Percentiles rank a stretch among this genome's conserved stretches.
phyloP scores from a whole-genome alignment of 2,888 invertebrate species.

The Pristionchus maxplancki region DNA sequence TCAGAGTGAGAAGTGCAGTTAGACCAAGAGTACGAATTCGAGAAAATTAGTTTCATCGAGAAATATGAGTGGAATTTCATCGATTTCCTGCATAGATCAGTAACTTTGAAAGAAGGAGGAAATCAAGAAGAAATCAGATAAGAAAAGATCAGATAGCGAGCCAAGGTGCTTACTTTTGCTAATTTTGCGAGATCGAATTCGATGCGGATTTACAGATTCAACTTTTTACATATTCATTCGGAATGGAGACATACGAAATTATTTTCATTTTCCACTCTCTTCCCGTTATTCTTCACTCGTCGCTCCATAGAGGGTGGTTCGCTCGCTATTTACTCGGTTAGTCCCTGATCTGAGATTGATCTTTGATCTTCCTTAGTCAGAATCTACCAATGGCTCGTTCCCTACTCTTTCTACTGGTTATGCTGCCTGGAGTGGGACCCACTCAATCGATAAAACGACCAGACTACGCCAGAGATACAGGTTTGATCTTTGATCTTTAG shows the following conservation, averaged over 20 bases:
- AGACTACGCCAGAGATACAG: slow-evolving; percentile 12
- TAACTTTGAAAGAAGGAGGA: neutral
- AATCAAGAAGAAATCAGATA: neutral
- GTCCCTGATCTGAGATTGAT: neutral
- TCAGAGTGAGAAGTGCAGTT: neutral
- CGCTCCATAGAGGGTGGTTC: neutral
- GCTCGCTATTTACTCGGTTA: neutral
- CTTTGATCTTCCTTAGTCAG: slow-evolving; percentile 12
- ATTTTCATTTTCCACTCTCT: neutral
- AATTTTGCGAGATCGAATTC: too few relatives aligned
- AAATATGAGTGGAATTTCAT: neutral
- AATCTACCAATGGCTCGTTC: neutral
- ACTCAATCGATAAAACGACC: neutral
- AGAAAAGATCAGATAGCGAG: neutral
- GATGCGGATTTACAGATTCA: too few relatives aligned
- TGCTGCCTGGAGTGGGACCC: neutral
- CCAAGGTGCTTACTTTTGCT: neutral
- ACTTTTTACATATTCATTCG: too few relatives aligned
- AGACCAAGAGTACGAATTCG: neutral
- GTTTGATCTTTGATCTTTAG: neutral
- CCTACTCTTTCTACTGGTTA: slow-evolving; percentile 12
- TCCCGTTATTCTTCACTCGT: neutral
- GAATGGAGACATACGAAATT: neutral
- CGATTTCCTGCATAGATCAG: neutral
- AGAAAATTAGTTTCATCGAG: neutral